A percentile compares a stretch with the other conserved stretches of the same genome.
Evolutionary conservation across 1,140 invertebrate genomes (phyloP).

Genomic region (Pogonomyrmex californicus): DNA sequence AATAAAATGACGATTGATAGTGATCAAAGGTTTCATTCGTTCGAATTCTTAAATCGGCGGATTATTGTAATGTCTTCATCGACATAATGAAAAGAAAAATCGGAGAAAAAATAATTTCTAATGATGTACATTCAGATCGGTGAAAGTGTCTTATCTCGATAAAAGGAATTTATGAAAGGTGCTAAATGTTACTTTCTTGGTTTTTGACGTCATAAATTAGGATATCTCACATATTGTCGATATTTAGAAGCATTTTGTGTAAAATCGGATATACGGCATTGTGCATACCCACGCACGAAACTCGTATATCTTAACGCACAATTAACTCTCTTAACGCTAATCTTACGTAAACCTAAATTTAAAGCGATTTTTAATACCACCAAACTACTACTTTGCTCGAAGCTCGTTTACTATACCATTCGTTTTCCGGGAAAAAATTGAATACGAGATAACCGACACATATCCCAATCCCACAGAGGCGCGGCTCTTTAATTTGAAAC

Average conservation of each 20-base stretch:
- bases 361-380: constrained; percentile 7
- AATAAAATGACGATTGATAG: neutral
- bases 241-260: neutral
- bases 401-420: constrained; percentile 31
- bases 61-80: neutral
- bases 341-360: constrained; percentile 51
- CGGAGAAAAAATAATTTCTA: neutral
- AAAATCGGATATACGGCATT: neutral
- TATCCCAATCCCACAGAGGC: neutral
- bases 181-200: neutral
- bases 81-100: neutral
- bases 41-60: neutral
- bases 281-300: neutral
- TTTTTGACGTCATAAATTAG: neutral
- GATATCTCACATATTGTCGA: neutral
- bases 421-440: constrained; percentile 23
- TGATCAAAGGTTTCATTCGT: neutral
- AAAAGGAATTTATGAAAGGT: neutral
- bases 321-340: constrained; percentile 35
- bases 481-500: constrained; percentile 40
- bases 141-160: neutral
- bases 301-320: constrained; percentile 40
- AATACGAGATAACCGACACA: neutral
- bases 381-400: constrained; percentile 33
- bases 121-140: neutral